Evolutionary conservation across 2,888 invertebrate species (phyloP).

Genomic region (Pheosia gnoma): DNA sequence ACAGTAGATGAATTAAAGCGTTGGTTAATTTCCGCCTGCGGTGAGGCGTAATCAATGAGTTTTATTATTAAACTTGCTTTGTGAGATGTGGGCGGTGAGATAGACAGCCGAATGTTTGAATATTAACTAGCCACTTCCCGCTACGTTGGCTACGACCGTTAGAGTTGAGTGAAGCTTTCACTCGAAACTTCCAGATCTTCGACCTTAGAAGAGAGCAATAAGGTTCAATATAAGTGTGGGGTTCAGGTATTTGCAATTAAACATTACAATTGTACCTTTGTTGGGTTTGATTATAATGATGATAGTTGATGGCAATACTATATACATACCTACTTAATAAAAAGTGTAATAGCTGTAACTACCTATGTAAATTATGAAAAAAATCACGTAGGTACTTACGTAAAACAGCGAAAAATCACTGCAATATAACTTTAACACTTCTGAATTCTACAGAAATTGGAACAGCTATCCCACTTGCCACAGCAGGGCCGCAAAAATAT

Average conservation of each 20-base stretch:
- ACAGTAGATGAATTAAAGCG: constrained; percentile 38
- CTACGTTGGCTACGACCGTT: constrained; percentile 17
- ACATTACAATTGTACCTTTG: constrained; percentile 9
- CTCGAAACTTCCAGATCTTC: constrained; percentile 8
- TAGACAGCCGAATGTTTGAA: constrained; percentile 24
- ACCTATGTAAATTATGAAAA: no score
- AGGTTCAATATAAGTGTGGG: constrained; percentile 11
- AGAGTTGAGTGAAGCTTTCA: neutral
- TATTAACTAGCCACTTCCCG: constrained; percentile 32
- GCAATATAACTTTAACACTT: no score
- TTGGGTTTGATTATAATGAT: no score
- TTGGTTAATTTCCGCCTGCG: constrained; percentile 41
- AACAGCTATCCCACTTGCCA: constrained; percentile 2
- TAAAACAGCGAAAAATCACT: no score
- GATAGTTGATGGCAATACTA: no score
- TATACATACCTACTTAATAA: no score
- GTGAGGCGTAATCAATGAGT: constrained; percentile 41
- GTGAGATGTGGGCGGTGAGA: constrained; percentile 37
- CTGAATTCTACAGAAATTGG: constrained; percentile 28
- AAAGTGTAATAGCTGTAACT: no score
- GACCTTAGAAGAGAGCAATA: neutral
- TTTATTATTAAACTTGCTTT: constrained; percentile 35
- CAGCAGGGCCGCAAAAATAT: constrained; percentile 26
- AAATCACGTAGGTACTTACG: no score
- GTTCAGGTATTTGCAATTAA: neutral